A percentile compares a stretch with the other conserved stretches of the same genome.
phyloP scores from a whole-genome alignment of 2,797 vertebrate genomes.

The Meda fulgida region DNA sequence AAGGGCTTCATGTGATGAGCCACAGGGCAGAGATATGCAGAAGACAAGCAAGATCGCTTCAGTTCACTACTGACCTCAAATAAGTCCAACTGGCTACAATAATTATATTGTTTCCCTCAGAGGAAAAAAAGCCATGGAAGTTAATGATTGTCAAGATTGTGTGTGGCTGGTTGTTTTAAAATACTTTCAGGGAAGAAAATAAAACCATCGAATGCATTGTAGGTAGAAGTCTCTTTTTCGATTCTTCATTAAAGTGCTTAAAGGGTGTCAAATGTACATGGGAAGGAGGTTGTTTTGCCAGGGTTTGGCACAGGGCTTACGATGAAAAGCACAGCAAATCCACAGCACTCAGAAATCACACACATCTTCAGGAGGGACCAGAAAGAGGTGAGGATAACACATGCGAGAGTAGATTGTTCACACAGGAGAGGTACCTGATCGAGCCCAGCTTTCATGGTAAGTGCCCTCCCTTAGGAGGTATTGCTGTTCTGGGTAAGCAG shows the following conservation, averaged over 20 bases:
- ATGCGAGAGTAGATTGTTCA: constrained; percentile 71
- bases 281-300: constrained; percentile 59
- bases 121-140: constrained; percentile 15
- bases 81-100: constrained; percentile 44
- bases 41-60: neutral
- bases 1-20: constrained; percentile 37
- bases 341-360: constrained; percentile 66
- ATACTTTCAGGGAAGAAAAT: constrained; percentile 42
- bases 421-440: constrained; percentile 92
- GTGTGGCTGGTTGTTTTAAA: constrained; percentile 32
- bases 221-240: constrained; percentile 62
- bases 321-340: constrained; percentile 68
- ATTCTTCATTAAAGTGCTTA: constrained; percentile 80
- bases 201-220: constrained; percentile 36
- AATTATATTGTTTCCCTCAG: constrained; percentile 22
- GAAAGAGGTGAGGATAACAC: constrained; percentile 39
- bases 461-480: constrained; percentile 58
- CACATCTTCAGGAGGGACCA: constrained; percentile 56
- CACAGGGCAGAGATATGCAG: constrained; percentile 18
- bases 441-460: constrained; percentile 77
- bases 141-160: constrained; percentile 46
- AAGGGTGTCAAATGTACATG: constrained; percentile 62
- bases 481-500: constrained; percentile 58
- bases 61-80: constrained; percentile 42
- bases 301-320: constrained; percentile 55